Conservation (phyloP, 2,888 invertebrate species). For the Tachina grossa region DNA sequence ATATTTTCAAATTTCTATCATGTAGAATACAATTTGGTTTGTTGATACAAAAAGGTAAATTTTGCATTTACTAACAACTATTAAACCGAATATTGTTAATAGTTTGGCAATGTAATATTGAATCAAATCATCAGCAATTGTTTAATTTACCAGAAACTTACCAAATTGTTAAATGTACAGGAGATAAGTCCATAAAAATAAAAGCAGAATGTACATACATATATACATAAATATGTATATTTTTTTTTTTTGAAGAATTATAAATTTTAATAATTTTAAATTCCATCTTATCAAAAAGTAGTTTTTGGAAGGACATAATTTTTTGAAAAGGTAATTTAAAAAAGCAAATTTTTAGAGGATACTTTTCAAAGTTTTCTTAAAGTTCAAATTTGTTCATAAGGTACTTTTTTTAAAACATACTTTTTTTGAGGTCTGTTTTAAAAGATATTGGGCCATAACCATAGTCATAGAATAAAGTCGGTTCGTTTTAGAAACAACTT, state of each 20-base stretch:
- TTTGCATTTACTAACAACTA: not conserved
- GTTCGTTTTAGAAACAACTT: too few relatives aligned
- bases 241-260: not conserved
- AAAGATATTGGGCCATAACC: too few relatives aligned
- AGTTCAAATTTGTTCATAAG: not conserved
- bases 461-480: too few relatives aligned
- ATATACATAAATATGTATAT: not conserved
- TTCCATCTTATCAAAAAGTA: not conserved
- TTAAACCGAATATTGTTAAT: constrained; percentile 58
- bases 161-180: constrained; percentile 54
- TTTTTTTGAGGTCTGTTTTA: too few relatives aligned
- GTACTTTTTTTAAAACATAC: too few relatives aligned
- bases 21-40: constrained; percentile 39
- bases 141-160: constrained; percentile 70
- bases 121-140: constrained; percentile 68
- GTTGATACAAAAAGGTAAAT: constrained; percentile 12
- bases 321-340: not conserved
- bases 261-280: not conserved
- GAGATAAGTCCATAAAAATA: constrained; percentile 23
- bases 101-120: constrained; percentile 54
- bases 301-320: not conserved
- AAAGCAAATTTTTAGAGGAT: too few relatives aligned
- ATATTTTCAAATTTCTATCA: not conserved
- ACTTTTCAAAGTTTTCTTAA: too few relatives aligned
- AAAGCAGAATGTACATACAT: too few relatives aligned